Base-by-base conservation (phyloP, 2,888 invertebrate species). In the Odontomyia ornata region DNA sequence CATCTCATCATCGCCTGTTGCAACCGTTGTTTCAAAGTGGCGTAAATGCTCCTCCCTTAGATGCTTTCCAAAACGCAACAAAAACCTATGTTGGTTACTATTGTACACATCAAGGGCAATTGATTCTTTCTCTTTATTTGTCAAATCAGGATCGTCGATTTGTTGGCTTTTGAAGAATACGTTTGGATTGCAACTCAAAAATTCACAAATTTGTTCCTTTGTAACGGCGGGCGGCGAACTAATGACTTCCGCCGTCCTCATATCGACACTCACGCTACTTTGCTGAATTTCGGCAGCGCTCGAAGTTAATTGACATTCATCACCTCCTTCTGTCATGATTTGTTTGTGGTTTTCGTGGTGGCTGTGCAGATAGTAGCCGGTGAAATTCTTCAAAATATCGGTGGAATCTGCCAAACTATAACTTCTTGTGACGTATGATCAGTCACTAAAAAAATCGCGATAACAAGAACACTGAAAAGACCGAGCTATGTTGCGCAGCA, bases 91-190 rank as follows among this genome's bases (percentile, higher is more conserved):
- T 15, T 92, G 91, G 82, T 91, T 94, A 80, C 90, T 89, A 15
- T 88, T 84, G 78, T 93, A 91, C 11, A 94, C 83, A 21, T 91
- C 88, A 69, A 86, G 84, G 0, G 93, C 93, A 80, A 95, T 92
- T 81, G 88, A 84, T 81, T 89, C 88, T 87, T 95, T 96, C 81
- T 96, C 93, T 21, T 86, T 84, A 0, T 88, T 85, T 4, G 89
- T 90, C 69, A 96, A 84, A 83, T 96, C 95, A 0, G 90, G 89
- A 84, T 96, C 95, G 82, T 91, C 91, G 69, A 92, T 88, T 85
- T 95, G 95, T 83, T 96, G 94, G 82, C 93, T 94, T 87, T 93
- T 95, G 82, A 96, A 95, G 79, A 91, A 89, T 57, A 86, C 85
- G 36, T 81, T 81, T 0, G 73, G 9, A 79, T 85, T 85, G 15